A percentile compares a stretch with the other conserved stretches of the same genome.
Conservation (phyloP, 2,113 vertebrate species). For the Atractosteus spatula region DNA sequence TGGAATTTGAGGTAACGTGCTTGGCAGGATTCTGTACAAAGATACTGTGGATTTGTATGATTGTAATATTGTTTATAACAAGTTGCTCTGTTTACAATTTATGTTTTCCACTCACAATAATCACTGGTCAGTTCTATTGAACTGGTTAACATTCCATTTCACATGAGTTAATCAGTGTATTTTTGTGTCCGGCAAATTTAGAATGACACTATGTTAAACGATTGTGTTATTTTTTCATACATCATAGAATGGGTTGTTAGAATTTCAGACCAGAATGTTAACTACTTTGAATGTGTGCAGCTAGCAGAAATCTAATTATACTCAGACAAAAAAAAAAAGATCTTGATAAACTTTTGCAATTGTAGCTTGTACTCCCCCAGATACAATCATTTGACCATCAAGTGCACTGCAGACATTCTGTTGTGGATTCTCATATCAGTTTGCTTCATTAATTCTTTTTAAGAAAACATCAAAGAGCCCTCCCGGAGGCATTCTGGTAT, state of each 20-base stretch:
- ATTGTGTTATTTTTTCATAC: neutral
- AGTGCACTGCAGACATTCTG: neutral
- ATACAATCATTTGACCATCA: conserved; percentile 54
- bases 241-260: neutral
- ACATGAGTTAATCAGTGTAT: no score
- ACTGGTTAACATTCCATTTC: no score
- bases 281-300: conserved; percentile 33
- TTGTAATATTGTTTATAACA: no score
- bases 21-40: no score
- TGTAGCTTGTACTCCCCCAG: conserved; percentile 39
- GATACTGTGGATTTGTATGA: no score
- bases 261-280: neutral
- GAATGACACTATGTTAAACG: no score
- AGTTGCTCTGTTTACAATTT: no score
- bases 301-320: conserved; percentile 46
- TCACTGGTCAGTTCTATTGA: no score
- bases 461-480: conserved; percentile 38
- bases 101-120: no score
- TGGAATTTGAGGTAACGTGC: no score
- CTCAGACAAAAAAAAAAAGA: conserved; percentile 22
- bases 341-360: conserved; percentile 46
- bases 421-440: conserved; percentile 39
- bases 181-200: no score
- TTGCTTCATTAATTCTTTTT: conserved; percentile 43
- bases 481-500: conserved; percentile 14